Evolutionary conservation across 2,113 vertebrate species (phyloP), one percentile per base, ranked within the genome.

Genomic region (Tetraodon nigroviridis): DNA sequence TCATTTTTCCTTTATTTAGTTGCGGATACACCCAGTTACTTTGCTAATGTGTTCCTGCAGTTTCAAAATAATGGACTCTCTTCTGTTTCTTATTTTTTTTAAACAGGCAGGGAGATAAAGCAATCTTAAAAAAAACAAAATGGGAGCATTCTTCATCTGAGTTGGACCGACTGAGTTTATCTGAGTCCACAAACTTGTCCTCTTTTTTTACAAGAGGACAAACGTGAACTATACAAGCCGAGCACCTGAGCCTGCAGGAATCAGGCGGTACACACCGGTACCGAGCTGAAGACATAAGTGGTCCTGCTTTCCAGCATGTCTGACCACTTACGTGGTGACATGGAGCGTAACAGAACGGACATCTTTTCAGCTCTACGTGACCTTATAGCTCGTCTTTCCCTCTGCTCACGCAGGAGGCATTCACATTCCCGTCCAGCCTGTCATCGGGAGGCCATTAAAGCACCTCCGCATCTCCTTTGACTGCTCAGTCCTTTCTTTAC

Each of bases 391-490:
- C 29, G 21, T 27, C n/a, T 53, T 61, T 62, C 61, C 71, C 69
- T 75, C 48, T 0, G 2, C 52, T 70, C 44, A 59, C 61, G 57
- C 58, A 73, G 60, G 61, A 73, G 67, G 50, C 55, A 8, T 47
- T 69, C 58, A 61, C 27, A 41, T 73, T 67, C 60, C 69, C 50
- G 45, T 71, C 61, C 61, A 40, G 67, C 74, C 81, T 89, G 85
- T 90, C 88, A 86, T 79, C 86, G 83, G 58, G 57, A 75, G 62
- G 67, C 79, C 85, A 87, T 89, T 87, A 85, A 76, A 69, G 21
- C 47, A 54, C 44, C 64, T 53, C 49, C 18, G 8, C 58, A 48
- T 59, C 68, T 72, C 41, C 53, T 61, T 32, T 18, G 17, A 21
- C 60, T 11, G 40, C 47, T 70, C 66, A 17, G 47, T 59, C 68